Evolutionary conservation across 1,140 invertebrate species (phyloP).

Genomic region (Drosophila arizonae): DNA sequence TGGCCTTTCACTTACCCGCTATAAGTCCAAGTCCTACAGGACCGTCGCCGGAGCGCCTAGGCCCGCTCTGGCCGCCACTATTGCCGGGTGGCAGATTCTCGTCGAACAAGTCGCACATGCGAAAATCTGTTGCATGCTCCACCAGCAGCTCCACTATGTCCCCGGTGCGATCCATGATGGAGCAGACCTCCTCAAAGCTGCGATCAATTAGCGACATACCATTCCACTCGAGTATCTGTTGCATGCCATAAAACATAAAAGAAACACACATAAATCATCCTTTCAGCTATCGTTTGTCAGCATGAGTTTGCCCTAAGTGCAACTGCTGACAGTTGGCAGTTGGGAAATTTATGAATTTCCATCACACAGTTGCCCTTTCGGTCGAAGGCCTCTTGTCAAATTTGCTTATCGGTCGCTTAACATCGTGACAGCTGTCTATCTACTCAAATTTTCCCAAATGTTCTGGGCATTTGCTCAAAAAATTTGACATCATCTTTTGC

Average conservation of each 20-base stretch:
- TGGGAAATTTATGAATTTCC: slow-evolving; percentile 7
- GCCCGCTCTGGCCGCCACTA: slow-evolving; percentile 71
- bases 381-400: slow-evolving; percentile 12
- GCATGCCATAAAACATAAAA: slow-evolving; percentile 24
- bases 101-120: slow-evolving; percentile 87
- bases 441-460: not conserved
- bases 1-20: slow-evolving; percentile 69
- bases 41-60: slow-evolving; percentile 77
- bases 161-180: slow-evolving; percentile 91
- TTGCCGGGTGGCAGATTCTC: slow-evolving; percentile 83
- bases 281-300: slow-evolving; percentile 20
- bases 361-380: not conserved
- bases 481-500: slow-evolving; percentile 5
- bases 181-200: slow-evolving; percentile 94
- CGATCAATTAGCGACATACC: slow-evolving; percentile 93
- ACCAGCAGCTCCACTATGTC: slow-evolving; percentile 93
- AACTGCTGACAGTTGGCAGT: slow-evolving; percentile 8
- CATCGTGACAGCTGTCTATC: slow-evolving; percentile 30
- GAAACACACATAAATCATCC: slow-evolving; percentile 5
- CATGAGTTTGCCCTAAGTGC: slow-evolving; percentile 1
- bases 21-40: slow-evolving; percentile 77
- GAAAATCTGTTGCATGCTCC: slow-evolving; percentile 89
- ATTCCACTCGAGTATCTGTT: slow-evolving; percentile 90
- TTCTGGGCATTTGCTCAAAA: slow-evolving; percentile 2
- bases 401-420: slow-evolving; percentile 25